Evolutionary conservation across 2,113 vertebrate species (phyloP).

Genomic region (Mungos mungo): DNA sequence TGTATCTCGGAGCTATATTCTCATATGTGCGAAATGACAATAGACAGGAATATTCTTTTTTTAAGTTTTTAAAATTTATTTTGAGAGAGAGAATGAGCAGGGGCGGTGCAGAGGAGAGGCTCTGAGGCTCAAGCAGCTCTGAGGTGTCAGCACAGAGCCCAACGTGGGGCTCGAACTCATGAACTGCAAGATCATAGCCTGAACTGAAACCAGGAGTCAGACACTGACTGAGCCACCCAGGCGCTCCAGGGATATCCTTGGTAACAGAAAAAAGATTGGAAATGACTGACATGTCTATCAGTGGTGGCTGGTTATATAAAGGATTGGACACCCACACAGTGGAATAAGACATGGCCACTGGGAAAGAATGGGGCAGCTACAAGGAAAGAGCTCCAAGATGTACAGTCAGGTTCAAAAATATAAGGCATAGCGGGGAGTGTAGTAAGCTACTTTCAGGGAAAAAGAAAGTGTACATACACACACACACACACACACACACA

Average conservation of each 20-base stretch:
- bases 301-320: not conserved
- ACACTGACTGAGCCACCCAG: no score
- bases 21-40: not conserved
- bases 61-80: no score
- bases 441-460: not conserved
- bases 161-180: no score
- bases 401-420: not conserved
- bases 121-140: no score
- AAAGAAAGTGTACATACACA: not conserved
- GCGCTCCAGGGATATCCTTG: not conserved
- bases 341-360: not conserved
- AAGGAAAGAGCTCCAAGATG: not conserved
- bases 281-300: not conserved
- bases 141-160: no score
- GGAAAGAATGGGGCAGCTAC: not conserved
- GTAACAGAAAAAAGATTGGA: not conserved
- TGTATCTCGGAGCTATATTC: not conserved
- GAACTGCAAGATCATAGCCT: no score
- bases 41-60: not conserved
- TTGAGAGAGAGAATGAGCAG: no score
- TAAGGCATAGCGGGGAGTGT: not conserved
- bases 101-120: no score
- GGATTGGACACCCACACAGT: not conserved
- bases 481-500: not conserved
- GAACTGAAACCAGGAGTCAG: no score